A percentile compares a stretch with the other conserved stretches of the same genome.
These are phyloP conservation scores for Epicauta chinensis DNA, from an alignment of 1,140 invertebrate genomes.

Conservation along the genomic window DNA sequence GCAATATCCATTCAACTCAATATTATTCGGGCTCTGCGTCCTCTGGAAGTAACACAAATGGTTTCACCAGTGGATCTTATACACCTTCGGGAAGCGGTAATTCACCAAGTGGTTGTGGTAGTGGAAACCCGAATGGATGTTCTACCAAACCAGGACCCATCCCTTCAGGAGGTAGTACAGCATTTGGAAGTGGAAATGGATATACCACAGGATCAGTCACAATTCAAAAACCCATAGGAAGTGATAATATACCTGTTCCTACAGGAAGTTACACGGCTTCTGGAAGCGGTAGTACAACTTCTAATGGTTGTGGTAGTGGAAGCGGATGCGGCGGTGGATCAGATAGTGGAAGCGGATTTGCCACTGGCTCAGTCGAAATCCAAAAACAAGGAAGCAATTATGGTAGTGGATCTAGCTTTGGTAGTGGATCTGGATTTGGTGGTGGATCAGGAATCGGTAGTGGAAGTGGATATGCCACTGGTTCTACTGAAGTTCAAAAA, in stretches of 20 bases:
- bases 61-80: conserved; percentile 1
- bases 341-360: neutral
- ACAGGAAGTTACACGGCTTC: neutral
- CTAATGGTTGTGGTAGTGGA: neutral
- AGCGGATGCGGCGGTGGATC: neutral
- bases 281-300: neutral
- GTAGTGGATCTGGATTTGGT: too few relatives aligned
- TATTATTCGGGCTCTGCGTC: too few relatives aligned
- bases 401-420: neutral
- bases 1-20: too few relatives aligned
- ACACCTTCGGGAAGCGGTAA: too few relatives aligned
- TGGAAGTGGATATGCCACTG: neutral
- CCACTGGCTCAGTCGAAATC: neutral
- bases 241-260: neutral
- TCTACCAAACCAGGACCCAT: too few relatives aligned
- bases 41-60: too few relatives aligned
- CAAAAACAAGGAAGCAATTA: neutral
- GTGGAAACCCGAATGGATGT: neutral
- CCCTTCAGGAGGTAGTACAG: neutral
- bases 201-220: neutral
- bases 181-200: neutral
- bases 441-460: neutral
- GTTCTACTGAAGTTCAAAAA: neutral
- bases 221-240: neutral
- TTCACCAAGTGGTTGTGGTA: neutral